Conservation (phyloP, 2,888 invertebrate species). For the Trileptium ribeirensis region DNA sequence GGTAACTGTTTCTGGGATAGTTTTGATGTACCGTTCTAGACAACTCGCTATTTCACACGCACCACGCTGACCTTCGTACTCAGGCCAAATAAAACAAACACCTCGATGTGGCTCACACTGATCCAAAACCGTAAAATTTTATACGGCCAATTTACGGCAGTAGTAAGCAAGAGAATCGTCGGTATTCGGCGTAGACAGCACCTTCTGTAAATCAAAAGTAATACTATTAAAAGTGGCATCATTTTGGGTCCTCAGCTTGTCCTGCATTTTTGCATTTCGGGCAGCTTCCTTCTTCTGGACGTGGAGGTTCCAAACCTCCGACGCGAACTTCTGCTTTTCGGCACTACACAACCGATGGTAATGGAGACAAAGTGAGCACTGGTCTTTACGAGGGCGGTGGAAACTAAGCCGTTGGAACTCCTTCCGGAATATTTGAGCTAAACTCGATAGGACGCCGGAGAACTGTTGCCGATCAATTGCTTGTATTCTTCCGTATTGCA, state of each 20-base stretch:
- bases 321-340: background rate
- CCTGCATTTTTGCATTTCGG: background rate
- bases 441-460: too few relatives aligned
- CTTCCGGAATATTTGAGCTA: too few relatives aligned
- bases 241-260: background rate
- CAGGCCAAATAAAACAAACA: too few relatives aligned
- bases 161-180: too few relatives aligned
- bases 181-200: too few relatives aligned
- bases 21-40: background rate
- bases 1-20: background rate
- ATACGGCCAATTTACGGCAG: too few relatives aligned
- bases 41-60: background rate
- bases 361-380: background rate
- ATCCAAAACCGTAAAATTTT: too few relatives aligned
- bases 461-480: too few relatives aligned
- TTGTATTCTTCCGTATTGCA: too few relatives aligned
- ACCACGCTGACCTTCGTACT: background rate
- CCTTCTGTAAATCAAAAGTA: too few relatives aligned
- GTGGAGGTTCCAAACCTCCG: background rate
- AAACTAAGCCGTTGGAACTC: too few relatives aligned
- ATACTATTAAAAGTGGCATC: background rate
- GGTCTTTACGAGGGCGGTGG: background rate
- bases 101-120: too few relatives aligned
- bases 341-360: background rate
- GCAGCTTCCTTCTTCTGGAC: background rate